These are phyloP conservation scores for Balaeniceps rex DNA, from an alignment of 2,113 vertebrate species.

Conservation along the genomic window DNA sequence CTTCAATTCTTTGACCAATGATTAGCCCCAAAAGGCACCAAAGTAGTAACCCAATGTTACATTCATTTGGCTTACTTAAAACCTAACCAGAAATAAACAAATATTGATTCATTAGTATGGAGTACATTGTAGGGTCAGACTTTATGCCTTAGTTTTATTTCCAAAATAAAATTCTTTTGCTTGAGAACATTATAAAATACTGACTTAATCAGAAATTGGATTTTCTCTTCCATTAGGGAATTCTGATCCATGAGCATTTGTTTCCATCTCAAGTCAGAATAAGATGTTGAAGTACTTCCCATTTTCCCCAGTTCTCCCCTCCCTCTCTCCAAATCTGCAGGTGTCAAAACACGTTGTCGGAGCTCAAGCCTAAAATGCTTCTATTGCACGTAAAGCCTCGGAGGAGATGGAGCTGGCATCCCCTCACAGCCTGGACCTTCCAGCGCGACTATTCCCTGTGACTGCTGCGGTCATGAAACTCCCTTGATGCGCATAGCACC, in stretches of 20 bases:
- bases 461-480: accelerated
- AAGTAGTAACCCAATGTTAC: neutral
- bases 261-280: neutral
- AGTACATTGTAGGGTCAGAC: neutral
- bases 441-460: neutral
- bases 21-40: neutral
- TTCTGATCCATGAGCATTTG: neutral
- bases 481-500: accelerated
- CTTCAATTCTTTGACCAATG: neutral
- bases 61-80: neutral
- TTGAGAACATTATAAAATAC: neutral
- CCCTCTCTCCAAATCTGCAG: neutral
- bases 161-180: neutral
- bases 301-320: neutral
- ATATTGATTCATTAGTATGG: neutral
- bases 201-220: neutral
- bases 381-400: neutral
- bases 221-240: neutral
- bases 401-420: neutral
- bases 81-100: neutral
- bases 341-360: neutral
- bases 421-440: neutral
- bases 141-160: neutral
- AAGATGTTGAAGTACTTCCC: neutral
- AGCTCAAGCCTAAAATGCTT: neutral